A percentile compares a stretch with the other conserved stretches of the same genome.
Conservation (phyloP, 2,888 invertebrate genomes). For the Teleiodes luculella region DNA sequence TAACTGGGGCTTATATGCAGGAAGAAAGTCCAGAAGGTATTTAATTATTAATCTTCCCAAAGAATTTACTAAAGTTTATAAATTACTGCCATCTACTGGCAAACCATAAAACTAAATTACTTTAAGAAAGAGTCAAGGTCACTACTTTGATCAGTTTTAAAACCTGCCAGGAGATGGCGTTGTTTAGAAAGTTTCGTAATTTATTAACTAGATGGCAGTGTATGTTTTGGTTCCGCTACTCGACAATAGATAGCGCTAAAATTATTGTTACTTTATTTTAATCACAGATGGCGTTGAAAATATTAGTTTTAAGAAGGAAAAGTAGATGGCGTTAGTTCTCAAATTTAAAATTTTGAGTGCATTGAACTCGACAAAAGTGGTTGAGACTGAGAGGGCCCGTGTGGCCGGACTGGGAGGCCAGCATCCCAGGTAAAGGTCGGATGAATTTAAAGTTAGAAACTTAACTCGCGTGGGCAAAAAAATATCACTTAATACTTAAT, state of each 20-base stretch:
- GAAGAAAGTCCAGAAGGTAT: conserved; percentile 98
- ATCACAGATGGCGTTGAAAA: not conserved
- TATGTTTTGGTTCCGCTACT: not conserved
- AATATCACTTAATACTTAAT: too few relatives aligned
- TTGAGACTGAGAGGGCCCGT: not conserved
- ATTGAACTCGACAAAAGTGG: not conserved
- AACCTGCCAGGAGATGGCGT: not conserved
- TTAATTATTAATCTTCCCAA: too few relatives aligned
- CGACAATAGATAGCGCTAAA: not conserved
- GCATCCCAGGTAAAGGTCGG: not conserved
- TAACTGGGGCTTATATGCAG: conserved; percentile 98
- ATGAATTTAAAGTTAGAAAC: not conserved
- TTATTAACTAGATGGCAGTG: not conserved
- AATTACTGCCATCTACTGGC: not conserved
- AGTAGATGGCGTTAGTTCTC: not conserved
- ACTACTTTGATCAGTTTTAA: not conserved
- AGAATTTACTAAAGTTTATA: too few relatives aligned
- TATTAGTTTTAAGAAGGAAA: not conserved
- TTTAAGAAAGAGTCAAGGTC: not conserved
- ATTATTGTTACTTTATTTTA: not conserved
- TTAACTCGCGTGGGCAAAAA: not conserved
- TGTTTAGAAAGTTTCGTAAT: not conserved
- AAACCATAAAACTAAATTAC: not conserved
- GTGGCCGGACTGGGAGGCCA: too few relatives aligned
- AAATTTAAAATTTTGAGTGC: not conserved